A percentile compares a stretch with the other conserved stretches of the same genome.
Evolutionary conservation across 2,797 vertebrate species (phyloP).

Genomic region (Pygocentrus nattereri): DNA sequence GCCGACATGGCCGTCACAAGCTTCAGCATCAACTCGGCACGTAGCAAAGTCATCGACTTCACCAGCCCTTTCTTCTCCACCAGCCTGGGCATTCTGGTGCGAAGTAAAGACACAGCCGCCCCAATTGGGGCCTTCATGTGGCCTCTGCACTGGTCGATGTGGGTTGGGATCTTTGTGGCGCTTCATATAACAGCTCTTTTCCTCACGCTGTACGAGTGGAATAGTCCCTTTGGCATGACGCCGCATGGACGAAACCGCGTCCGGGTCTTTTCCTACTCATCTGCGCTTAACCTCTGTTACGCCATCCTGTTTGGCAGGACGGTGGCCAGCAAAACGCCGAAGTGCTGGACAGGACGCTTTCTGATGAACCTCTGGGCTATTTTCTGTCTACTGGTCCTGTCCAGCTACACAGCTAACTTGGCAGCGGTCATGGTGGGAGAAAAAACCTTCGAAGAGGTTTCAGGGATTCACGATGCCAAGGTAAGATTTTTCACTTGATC

Average conservation of each 20-base stretch:
- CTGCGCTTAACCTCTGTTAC: slow-evolving; percentile 95
- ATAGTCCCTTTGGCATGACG: slow-evolving; percentile 95
- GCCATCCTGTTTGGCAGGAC: slow-evolving; percentile 94
- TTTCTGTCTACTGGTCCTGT: slow-evolving; percentile 88
- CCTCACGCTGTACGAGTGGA: slow-evolving; percentile 96
- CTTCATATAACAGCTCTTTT: slow-evolving; percentile 93
- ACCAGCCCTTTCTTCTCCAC: slow-evolving; percentile 98
- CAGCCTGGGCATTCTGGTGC: slow-evolving; percentile 94
- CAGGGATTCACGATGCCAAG: slow-evolving; percentile 90
- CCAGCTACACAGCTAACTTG: slow-evolving; percentile 89
- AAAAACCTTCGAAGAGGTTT: slow-evolving; percentile 89
- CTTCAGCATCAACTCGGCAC: slow-evolving; percentile 94
- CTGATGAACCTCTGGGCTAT: slow-evolving; percentile 93
- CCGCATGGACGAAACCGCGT: slow-evolving; percentile 90
- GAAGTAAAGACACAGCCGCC: slow-evolving; percentile 87
- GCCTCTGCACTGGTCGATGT: slow-evolving; percentile 98
- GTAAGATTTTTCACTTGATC: slow-evolving; percentile 62
- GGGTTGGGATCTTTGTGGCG: slow-evolving; percentile 93
- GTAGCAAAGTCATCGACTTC: slow-evolving; percentile 93
- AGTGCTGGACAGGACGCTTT: slow-evolving; percentile 90
- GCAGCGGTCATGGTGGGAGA: slow-evolving; percentile 91
- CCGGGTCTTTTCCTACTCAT: slow-evolving; percentile 94
- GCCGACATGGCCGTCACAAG: slow-evolving; percentile 96
- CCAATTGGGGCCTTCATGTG: slow-evolving; percentile 96
- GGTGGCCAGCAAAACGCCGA: slow-evolving; percentile 89